Percentiles rank a stretch among this genome's conserved stretches.
These are phyloP conservation scores for Rhyzopertha dominica DNA, from an alignment of 1,140 invertebrate genomes.

Conservation along the genomic window DNA sequence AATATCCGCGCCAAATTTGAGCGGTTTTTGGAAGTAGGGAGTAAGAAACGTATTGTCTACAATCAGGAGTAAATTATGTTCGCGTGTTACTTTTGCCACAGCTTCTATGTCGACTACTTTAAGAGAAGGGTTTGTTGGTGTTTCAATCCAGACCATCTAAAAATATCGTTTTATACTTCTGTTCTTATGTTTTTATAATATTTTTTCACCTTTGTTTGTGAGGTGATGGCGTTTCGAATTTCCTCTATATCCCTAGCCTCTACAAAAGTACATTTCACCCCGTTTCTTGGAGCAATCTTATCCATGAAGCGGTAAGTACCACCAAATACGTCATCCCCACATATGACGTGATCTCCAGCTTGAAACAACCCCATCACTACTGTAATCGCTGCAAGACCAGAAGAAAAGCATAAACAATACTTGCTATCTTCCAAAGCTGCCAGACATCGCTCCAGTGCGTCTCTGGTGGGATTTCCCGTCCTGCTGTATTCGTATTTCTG, in stretches of 20 bases:
- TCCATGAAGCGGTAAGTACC: conserved; percentile 71
- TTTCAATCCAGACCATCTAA: conserved; percentile 81
- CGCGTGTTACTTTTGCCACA: conserved; percentile 55
- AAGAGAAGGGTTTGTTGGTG: conserved; percentile 77
- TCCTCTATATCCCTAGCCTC: conserved; percentile 69
- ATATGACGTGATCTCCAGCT: conserved; percentile 85
- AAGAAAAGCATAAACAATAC: conserved; percentile 80
- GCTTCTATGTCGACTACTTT: conserved; percentile 70
- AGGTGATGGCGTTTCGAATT: conserved; percentile 64
- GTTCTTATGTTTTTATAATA: not conserved
- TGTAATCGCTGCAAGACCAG: conserved; percentile 83
- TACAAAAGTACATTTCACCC: conserved; percentile 73
- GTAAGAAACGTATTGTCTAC: conserved; percentile 85
- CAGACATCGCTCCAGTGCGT: conserved; percentile 82
- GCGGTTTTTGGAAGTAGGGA: conserved; percentile 73
- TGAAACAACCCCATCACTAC: conserved; percentile 70
- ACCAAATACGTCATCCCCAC: conserved; percentile 93
- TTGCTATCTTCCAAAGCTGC: conserved; percentile 88
- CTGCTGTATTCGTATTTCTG: conserved; percentile 90
- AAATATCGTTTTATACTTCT: conserved; percentile 23
- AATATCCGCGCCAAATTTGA: conserved; percentile 74
- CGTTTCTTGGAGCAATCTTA: conserved; percentile 60
- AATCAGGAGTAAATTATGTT: conserved; percentile 60
- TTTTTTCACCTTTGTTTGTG: conserved; percentile 84
- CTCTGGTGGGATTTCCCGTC: conserved; percentile 91